A percentile compares a stretch with the other conserved stretches of the same genome.
These are phyloP conservation scores for Eurytoma californica DNA, from an alignment of 2,888 invertebrate species.

Conservation along the genomic window DNA sequence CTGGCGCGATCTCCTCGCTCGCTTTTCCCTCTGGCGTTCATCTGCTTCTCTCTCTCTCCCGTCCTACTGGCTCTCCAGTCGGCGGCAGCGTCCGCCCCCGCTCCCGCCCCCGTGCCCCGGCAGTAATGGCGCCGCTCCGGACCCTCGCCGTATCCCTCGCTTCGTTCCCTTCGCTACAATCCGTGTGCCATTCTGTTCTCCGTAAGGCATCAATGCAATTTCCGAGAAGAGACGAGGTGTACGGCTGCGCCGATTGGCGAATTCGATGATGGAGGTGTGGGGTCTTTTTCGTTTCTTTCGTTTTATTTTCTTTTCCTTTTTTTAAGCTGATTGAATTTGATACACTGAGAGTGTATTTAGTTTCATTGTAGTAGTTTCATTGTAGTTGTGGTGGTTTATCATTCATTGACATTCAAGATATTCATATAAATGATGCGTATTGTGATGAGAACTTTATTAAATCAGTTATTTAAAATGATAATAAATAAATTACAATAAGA, in stretches of 20 bases:
- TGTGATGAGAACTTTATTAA: too few relatives aligned
- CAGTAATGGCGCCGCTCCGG: neutral
- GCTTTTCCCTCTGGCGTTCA: neutral
- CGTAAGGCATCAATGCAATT: conserved; percentile 62
- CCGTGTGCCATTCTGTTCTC: conserved; percentile 10
- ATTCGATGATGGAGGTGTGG: too few relatives aligned
- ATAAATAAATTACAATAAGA: too few relatives aligned
- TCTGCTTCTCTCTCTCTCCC: neutral
- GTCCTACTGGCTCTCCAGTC: neutral
- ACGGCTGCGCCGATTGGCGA: neutral
- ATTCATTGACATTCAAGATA: too few relatives aligned
- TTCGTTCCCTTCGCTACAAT: neutral
- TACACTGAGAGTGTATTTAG: too few relatives aligned
- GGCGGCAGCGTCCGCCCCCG: conserved; percentile 2
- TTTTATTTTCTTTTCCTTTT: too few relatives aligned
- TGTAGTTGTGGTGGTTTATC: too few relatives aligned
- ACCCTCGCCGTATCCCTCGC: neutral
- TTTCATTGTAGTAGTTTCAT: too few relatives aligned
- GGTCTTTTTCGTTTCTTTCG: too few relatives aligned
- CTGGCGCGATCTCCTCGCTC: neutral
- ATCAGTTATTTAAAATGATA: too few relatives aligned
- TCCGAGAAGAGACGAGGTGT: conserved; percentile 56
- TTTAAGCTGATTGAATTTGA: too few relatives aligned
- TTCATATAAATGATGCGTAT: too few relatives aligned
- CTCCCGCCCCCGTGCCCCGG: neutral